A percentile compares a stretch with the other conserved stretches of the same genome.
Conservation (phyloP, 2,797 vertebrate genomes). For the Petrocephalus sullivani region DNA sequence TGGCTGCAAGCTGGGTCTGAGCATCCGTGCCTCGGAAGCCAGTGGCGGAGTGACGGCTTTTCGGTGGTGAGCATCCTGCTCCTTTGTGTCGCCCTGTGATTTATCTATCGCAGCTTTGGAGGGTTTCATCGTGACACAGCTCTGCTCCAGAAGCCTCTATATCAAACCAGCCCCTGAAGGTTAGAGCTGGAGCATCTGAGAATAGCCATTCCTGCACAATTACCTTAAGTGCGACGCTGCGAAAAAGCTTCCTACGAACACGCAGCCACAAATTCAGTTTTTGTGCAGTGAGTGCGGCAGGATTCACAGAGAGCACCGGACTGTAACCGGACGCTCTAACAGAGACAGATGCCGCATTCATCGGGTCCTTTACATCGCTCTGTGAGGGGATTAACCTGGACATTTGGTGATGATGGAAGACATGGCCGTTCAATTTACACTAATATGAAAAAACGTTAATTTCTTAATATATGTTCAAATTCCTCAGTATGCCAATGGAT, state of each 20-base stretch:
- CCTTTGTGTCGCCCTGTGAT: conserved; percentile 50
- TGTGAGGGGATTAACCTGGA: not conserved
- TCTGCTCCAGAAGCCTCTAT: conserved; percentile 28
- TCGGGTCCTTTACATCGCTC: not conserved
- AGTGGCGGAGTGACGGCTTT: conserved; percentile 56
- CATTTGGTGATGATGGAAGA: not conserved
- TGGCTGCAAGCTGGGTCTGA: conserved; percentile 52
- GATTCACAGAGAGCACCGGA: conserved; percentile 14
- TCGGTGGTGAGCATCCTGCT: conserved; percentile 45
- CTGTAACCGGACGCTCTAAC: conserved; percentile 9
- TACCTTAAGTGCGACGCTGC: conserved; percentile 23
- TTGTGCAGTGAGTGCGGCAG: conserved; percentile 21
- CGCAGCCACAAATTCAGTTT: conserved; percentile 22
- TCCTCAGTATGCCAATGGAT: not conserved
- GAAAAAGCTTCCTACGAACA: conserved; percentile 24
- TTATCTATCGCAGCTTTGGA: conserved; percentile 43
- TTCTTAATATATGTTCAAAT: not conserved
- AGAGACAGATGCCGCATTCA: not conserved
- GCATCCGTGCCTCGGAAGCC: conserved; percentile 54
- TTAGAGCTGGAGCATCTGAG: conserved; percentile 9
- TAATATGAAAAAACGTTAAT: not conserved
- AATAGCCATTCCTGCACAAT: conserved; percentile 18
- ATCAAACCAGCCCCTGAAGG: not conserved
- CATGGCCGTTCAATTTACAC: not conserved
- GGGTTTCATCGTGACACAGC: conserved; percentile 41